A percentile compares a stretch with the other conserved stretches of the same genome.
These are phyloP conservation scores for Nebria ingens DNA, from an alignment of 1,140 invertebrate species.

Conservation along the genomic window DNA sequence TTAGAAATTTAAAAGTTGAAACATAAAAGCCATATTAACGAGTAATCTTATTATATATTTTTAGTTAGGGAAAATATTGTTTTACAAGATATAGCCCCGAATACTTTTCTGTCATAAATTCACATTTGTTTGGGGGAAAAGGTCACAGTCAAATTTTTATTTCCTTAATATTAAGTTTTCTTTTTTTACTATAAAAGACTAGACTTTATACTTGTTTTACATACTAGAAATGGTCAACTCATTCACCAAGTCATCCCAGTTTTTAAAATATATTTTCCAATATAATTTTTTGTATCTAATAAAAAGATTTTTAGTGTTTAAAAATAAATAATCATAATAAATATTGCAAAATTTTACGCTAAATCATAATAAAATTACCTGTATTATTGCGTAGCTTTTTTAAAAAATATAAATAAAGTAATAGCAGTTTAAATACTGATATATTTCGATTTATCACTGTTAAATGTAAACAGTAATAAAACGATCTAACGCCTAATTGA, in stretches of 20 bases:
- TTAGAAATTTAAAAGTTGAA: neutral
- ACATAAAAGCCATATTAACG: neutral
- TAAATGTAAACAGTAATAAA: neutral
- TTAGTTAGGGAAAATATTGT: neutral
- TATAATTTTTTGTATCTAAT: neutral
- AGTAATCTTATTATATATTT: neutral
- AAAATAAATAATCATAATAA: too few species aligned
- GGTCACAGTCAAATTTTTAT: conserved; percentile 7
- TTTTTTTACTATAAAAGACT: conserved; percentile 1
- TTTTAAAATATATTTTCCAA: conserved; percentile 2
- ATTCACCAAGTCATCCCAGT: neutral
- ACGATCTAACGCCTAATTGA: neutral
- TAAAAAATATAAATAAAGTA: neutral
- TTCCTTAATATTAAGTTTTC: conserved; percentile 5
- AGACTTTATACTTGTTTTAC: conserved; percentile 1
- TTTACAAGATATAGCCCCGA: neutral
- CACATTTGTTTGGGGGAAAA: neutral
- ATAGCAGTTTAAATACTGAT: neutral
- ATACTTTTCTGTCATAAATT: neutral
- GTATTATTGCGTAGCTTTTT: neutral
- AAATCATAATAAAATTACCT: neutral
- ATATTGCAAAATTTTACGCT: neutral
- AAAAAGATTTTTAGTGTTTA: neutral
- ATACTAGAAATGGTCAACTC: neutral
- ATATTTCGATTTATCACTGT: neutral